Evolutionary conservation across 2,888 invertebrate species (phyloP).

Genomic region (Drosophila parthenogenetica): DNA sequence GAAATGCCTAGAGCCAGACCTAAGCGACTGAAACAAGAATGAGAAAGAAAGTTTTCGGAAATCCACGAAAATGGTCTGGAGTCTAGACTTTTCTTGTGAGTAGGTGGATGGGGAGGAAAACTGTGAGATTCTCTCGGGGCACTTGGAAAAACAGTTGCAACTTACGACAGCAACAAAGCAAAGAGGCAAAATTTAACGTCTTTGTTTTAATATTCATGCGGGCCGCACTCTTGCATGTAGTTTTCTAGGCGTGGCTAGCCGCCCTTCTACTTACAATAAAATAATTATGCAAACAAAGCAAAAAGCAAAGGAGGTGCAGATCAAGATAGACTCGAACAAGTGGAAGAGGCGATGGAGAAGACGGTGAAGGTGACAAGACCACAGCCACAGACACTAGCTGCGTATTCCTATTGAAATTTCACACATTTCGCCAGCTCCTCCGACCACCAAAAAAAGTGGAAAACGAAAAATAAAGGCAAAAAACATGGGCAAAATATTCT

Average conservation of each 20-base stretch:
- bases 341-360: no score
- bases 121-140: slow-evolving; percentile 48
- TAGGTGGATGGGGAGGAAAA: background rate
- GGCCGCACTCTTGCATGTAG: slow-evolving; percentile 54
- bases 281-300: slow-evolving; percentile 76
- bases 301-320: slow-evolving; percentile 28
- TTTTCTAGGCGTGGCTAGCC: slow-evolving; percentile 48
- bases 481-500: slow-evolving; percentile 64
- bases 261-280: slow-evolving; percentile 60
- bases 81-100: slow-evolving; percentile 51
- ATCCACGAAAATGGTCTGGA: slow-evolving; percentile 57
- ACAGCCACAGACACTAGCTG: slow-evolving; percentile 42
- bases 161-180: slow-evolving; percentile 28
- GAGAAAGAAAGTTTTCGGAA: slow-evolving; percentile 55
- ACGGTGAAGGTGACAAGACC: slow-evolving; percentile 23
- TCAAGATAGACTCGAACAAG: background rate
- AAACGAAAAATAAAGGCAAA: background rate
- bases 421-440: slow-evolving; percentile 57
- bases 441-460: slow-evolving; percentile 19
- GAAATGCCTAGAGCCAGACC: slow-evolving; percentile 65
- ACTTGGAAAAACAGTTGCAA: slow-evolving; percentile 63
- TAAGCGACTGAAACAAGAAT: slow-evolving; percentile 18
- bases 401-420: slow-evolving; percentile 67
- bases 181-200: slow-evolving; percentile 48
- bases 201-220: slow-evolving; percentile 75